Conservation (phyloP, 2,888 invertebrate species). For the Rhopalosiphum nymphaeae region DNA sequence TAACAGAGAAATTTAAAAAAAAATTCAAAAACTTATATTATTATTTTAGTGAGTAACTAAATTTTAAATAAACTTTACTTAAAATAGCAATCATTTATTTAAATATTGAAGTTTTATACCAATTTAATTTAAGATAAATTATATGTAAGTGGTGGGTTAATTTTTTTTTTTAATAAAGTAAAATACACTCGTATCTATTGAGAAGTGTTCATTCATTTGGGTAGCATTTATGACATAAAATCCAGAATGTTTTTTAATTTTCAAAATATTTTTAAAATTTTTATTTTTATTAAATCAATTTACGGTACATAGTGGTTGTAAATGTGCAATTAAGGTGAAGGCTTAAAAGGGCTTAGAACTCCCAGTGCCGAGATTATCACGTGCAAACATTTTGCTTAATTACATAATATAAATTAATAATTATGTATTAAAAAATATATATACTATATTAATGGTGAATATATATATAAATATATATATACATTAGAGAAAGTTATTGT, state of each 20-base stretch:
- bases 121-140: not conserved
- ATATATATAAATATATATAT: not conserved
- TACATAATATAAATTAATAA: not conserved
- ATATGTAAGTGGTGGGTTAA: not conserved
- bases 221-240: not conserved
- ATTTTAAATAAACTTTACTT: not conserved
- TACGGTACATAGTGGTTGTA: not conserved
- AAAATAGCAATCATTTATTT: not conserved
- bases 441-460: not conserved
- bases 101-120: not conserved
- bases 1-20: not conserved
- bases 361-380: not conserved
- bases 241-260: not conserved
- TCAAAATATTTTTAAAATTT: not conserved
- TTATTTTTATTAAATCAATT: not conserved
- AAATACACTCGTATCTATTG: not conserved
- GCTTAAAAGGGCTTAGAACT: slow-evolving; percentile 9
- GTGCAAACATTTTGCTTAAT: not conserved
- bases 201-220: not conserved
- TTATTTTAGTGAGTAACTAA: not conserved
- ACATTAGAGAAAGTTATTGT: not conserved
- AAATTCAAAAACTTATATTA: not conserved
- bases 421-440: not conserved
- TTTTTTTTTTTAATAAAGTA: not conserved
- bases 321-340: not conserved